Percentiles rank a stretch among this genome's conserved stretches.
These are phyloP conservation scores for Micoletzkya japonica DNA, from an alignment of 2,888 invertebrate genomes.

Conservation along the genomic window DNA sequence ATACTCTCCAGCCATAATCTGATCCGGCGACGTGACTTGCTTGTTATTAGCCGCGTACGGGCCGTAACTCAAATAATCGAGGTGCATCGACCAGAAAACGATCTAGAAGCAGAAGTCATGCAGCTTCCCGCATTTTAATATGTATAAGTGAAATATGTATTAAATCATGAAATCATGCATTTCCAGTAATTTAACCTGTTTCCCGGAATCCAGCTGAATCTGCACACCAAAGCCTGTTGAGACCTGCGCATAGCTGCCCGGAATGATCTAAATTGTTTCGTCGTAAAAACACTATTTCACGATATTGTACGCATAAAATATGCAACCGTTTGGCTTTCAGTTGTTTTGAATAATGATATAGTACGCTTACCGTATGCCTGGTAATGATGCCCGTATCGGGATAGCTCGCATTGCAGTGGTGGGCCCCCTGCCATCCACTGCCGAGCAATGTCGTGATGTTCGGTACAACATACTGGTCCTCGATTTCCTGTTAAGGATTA, in stretches of 20 bases:
- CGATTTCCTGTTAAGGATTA: conserved; percentile 23
- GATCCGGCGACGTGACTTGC: conserved; percentile 40
- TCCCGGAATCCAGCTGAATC: neutral
- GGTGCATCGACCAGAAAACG: conserved; percentile 46
- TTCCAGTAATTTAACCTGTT: neutral
- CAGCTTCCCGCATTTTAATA: neutral
- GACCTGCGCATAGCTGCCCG: conserved; percentile 20
- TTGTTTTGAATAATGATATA: too few relatives aligned
- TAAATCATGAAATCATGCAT: neutral
- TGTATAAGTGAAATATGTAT: neutral
- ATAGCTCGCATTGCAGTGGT: conserved; percentile 31
- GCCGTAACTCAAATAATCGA: conserved; percentile 51
- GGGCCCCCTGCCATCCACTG: conserved; percentile 32
- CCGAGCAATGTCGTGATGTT: conserved; percentile 32
- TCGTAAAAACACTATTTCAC: neutral
- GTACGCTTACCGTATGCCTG: conserved; percentile 36
- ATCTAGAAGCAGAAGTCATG: conserved; percentile 1
- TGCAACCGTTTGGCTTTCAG: too few relatives aligned
- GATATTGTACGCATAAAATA: too few relatives aligned
- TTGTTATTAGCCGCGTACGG: conserved; percentile 59
- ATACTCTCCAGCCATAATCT: conserved; percentile 25
- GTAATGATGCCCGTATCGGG: conserved; percentile 48
- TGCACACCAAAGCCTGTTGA: conserved; percentile 13
- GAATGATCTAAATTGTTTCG: conserved; percentile 2
- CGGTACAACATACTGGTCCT: neutral